Evolutionary conservation across 2,888 invertebrate genomes (phyloP), one percentile per base, ranked within the genome.

Genomic region (Malacosoma neustria): DNA sequence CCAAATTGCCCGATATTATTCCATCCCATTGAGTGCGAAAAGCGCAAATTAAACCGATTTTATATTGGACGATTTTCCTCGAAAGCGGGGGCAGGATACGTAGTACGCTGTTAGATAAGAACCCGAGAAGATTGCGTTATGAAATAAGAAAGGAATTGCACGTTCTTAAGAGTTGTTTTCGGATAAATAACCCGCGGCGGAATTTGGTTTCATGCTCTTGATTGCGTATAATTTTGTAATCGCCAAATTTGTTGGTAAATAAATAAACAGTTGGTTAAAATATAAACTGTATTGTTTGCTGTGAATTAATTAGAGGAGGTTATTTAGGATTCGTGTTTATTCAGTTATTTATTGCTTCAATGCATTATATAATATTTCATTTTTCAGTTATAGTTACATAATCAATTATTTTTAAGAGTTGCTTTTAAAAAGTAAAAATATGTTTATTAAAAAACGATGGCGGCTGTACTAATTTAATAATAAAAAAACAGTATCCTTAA

Each of bases 1-100:
- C 85, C 79, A 85, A 85, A 85, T 85, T 85, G 85, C 85, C 79
- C 79, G 81, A 84, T 84, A 85, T 85, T 85, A 85, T 85, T 85
- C 85, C 84, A 75, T 82, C 82, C 85, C 85, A 85, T 85, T 85
- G 85, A 85, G 85, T 85, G 81, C 80, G 85, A 85, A 84, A 85
- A 84, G 85, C 82, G 84, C 85, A 85, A 85, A 85, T 85, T 85
- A 85, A 85, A 85, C 81, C 84, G 84, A 85, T 84, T 85, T 85
- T 85, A 85, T 85, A 85, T 85, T 84, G 76, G 84, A 84, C 74
- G 84, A 84, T 85, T 85, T 77, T 80, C 84, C 71, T 68, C 61
- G 61, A 72, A 71, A 74, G 73, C 77, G 75, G 73, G 74, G 73
- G 76, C 79, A 75, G 81, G 84, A 82, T 84, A 81, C 79, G 80